These are phyloP conservation scores for Thalpophila matura DNA, from an alignment of 2,888 invertebrate species.

Conservation along the genomic window DNA sequence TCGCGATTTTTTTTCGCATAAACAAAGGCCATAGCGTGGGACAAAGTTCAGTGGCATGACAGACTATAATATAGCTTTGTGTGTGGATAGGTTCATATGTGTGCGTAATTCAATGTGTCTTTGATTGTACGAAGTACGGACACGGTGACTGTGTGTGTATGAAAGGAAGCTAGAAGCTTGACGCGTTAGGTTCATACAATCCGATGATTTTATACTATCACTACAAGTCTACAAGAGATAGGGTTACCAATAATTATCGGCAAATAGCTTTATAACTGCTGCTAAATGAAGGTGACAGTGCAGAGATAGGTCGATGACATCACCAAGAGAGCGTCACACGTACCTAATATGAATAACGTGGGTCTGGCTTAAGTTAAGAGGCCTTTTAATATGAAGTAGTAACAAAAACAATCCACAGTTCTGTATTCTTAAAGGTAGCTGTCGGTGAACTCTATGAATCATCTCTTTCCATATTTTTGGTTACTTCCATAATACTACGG, in stretches of 20 bases:
- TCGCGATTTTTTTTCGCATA: conserved; percentile 37
- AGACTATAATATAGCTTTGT: conserved; percentile 25
- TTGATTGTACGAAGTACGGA: not conserved
- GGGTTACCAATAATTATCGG: not conserved
- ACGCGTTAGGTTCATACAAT: conserved; percentile 1
- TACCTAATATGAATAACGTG: not conserved
- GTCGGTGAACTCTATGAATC: not conserved
- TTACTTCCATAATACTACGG: too few species aligned
- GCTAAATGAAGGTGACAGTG: conserved; percentile 9
- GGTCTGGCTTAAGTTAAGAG: conserved; percentile 15
- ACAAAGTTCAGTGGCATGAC: conserved; percentile 54
- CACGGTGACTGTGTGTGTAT: conserved; percentile 12
- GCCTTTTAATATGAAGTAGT: not conserved
- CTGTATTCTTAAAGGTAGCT: not conserved
- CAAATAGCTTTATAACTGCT: not conserved
- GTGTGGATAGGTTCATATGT: not conserved
- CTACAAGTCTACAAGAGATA: too few species aligned
- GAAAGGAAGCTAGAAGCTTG: conserved; percentile 4
- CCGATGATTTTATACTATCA: too few species aligned
- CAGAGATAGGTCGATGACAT: conserved; percentile 41
- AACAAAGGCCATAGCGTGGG: conserved; percentile 38
- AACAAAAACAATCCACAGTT: too few species aligned
- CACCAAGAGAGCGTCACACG: conserved; percentile 26
- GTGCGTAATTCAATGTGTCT: conserved; percentile 2
- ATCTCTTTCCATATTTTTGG: not conserved